Percentiles rank a stretch among this genome's conserved stretches.
These are phyloP conservation scores for Takifugu flavidus DNA, from an alignment of 2,113 vertebrate genomes.

Conservation along the genomic window DNA sequence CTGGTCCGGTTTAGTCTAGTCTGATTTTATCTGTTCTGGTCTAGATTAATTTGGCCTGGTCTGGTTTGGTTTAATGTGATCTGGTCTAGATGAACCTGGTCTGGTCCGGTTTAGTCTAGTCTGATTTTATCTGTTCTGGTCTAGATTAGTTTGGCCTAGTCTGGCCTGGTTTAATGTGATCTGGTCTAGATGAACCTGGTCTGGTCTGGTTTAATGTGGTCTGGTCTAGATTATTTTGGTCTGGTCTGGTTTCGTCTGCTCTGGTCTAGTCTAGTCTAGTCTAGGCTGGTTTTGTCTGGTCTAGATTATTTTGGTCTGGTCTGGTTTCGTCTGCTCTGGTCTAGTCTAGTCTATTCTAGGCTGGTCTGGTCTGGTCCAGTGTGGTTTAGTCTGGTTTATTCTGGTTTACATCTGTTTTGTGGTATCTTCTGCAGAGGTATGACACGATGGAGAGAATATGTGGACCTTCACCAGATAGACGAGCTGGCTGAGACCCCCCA, in stretches of 20 bases:
- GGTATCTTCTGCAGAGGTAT: slow-evolving; percentile 76
- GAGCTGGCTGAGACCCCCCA: slow-evolving; percentile 73
- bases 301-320: not conserved
- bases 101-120: no score
- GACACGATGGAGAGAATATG: slow-evolving; percentile 91
- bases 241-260: not conserved
- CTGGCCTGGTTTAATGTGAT: no score
- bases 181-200: no score
- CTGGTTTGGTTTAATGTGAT: no score
- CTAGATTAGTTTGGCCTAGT: no score
- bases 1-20: no score
- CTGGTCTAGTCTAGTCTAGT: not conserved
- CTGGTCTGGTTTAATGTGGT: no score
- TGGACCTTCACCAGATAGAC: slow-evolving; percentile 84
- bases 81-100: no score
- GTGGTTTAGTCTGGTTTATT: not conserved
- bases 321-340: not conserved
- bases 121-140: no score
- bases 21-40: no score
- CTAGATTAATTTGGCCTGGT: no score
- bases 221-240: not conserved
- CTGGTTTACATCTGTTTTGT: not conserved
- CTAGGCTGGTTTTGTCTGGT: not conserved
- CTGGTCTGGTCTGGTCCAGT: not conserved
- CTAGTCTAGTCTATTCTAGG: not conserved